Evolutionary conservation across 2,797 vertebrate genomes (phyloP), one percentile per base, ranked within the genome.

Genomic region (Eidolon dupreanum): DNA sequence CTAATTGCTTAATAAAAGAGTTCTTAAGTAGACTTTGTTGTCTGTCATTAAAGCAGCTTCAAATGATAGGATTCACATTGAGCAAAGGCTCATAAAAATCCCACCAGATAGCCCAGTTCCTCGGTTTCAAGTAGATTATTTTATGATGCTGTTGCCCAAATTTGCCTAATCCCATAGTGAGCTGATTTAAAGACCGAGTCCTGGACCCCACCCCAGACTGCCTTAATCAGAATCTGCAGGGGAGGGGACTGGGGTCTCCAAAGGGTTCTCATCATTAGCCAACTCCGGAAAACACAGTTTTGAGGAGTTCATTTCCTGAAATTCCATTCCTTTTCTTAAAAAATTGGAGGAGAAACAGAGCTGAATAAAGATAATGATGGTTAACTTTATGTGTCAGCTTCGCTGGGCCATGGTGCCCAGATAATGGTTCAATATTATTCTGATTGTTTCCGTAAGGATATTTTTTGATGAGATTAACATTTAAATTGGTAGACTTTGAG

Each of bases 291-390:
- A 92, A 55, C 17, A 36, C n/a, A 71, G 51, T 43, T 93, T 87
- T 41, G 33, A 55, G n/a, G 49, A 77, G 4, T 33, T 83, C 5
- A 19, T 75, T 71, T 36, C 57, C 28, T 73, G 17, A 65, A 93
- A 92, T 65, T 75, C 55, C 51, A 59, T 86, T 85, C 24, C 20
- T 93, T 81, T 24, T 90, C 61, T 59, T 91, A 75, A 91, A 70
- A 92, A 82, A 9, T 5, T 88, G 12, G n/a, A 31, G 11, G 36
- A 57, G 68, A 88, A 79, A 53, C 33, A 73, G 89, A 83, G 19
- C 12, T 41, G 22, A 81, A 41, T 38, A 6, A 73, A 71, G 61
- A 46, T 33, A 65, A 8, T 71, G 43, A 90, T 24, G 49, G 16
- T 22, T 92, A 55, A 68, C 61, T 53, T 49, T 79, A 16, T 43